Evolutionary conservation across 2,797 vertebrate genomes (phyloP).

Genomic region (Sebastes matsubarae): DNA sequence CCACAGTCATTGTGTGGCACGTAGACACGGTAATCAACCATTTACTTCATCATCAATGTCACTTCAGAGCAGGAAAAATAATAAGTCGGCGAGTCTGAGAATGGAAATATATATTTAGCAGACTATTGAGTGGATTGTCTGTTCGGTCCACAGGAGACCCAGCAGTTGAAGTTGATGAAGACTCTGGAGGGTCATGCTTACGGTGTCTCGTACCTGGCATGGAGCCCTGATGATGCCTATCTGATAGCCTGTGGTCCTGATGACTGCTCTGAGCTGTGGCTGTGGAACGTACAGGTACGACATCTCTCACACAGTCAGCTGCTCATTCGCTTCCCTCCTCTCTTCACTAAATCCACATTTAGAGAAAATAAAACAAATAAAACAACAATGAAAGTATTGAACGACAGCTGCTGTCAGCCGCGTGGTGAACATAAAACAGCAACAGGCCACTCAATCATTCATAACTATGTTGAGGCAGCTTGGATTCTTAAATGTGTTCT

Average conservation of each 20-base stretch:
- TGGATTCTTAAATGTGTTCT: not conserved
- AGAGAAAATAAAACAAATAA: not conserved
- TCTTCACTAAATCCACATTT: not conserved
- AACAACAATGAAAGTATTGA: not conserved
- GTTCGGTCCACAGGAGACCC: constrained; percentile 86
- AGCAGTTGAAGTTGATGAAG: constrained; percentile 93
- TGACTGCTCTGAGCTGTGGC: constrained; percentile 98
- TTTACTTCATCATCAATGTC: not conserved
- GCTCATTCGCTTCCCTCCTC: not conserved
- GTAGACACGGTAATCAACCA: constrained; percentile 89
- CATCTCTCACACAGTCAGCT: not conserved
- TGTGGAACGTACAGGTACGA: constrained; percentile 95
- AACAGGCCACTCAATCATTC: not conserved
- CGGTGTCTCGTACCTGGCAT: constrained; percentile 95
- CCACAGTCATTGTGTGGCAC: constrained; percentile 97
- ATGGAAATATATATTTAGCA: not conserved
- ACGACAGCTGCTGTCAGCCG: not conserved
- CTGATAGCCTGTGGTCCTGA: constrained; percentile 97
- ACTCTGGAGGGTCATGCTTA: constrained; percentile 97
- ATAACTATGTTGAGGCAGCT: not conserved
- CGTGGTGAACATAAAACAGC: not conserved
- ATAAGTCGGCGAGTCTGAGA: not conserved
- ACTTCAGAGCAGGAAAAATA: not conserved
- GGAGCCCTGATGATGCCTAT: constrained; percentile 96
- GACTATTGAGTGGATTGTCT: not conserved